These are phyloP conservation scores for Diarsia rubi DNA, from an alignment of 2,888 invertebrate species.

Conservation along the genomic window DNA sequence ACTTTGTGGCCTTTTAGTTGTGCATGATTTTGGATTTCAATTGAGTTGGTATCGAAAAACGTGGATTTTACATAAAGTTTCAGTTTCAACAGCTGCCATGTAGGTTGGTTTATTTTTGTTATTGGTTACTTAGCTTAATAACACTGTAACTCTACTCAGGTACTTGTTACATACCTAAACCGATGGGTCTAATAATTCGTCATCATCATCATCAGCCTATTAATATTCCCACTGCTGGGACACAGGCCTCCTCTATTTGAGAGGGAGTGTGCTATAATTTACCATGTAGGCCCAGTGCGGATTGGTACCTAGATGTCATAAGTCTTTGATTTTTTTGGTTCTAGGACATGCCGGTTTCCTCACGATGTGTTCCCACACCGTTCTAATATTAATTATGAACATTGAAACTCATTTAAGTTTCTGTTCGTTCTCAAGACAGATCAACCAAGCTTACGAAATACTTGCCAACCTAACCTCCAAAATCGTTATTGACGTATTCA, in stretches of 20 bases:
- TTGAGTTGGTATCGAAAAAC: background rate
- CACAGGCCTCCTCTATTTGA: too few species aligned
- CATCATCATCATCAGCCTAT: too few species aligned
- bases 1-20: conserved; percentile 2
- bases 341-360: too few species aligned
- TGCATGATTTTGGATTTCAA: background rate
- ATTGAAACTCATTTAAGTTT: background rate
- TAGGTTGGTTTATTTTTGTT: background rate
- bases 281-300: too few species aligned
- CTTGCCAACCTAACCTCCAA: conserved; percentile 22
- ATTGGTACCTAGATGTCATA: too few species aligned
- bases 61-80: background rate
- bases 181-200: background rate
- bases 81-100: background rate
- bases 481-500: conserved; percentile 63
- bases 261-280: too few species aligned
- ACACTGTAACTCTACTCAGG: background rate
- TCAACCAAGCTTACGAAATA: background rate
- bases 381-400: background rate
- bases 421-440: background rate
- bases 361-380: too few species aligned
- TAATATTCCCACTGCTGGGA: too few species aligned
- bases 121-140: background rate
- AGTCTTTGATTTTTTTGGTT: too few species aligned
- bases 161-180: background rate